Conservation (phyloP, 2,797 vertebrate genomes). For the Carapus acus region DNA sequence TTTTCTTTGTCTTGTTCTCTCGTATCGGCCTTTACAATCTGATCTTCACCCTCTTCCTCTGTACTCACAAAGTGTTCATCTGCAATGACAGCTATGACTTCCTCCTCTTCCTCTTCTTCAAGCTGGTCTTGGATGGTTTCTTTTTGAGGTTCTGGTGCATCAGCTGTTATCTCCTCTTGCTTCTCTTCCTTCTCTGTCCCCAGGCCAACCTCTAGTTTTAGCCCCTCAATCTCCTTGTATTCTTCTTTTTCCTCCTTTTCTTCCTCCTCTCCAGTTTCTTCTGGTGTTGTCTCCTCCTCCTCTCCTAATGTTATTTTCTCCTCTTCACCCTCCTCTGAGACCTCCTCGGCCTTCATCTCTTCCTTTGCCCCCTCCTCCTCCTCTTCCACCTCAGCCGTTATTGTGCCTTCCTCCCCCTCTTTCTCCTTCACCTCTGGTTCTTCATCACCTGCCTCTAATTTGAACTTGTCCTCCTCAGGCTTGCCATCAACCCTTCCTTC, state of each 20-base stretch:
- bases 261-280: not conserved
- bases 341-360: not conserved
- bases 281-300: not conserved
- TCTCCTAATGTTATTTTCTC: not conserved
- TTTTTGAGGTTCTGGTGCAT: not conserved
- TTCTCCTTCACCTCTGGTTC: not conserved
- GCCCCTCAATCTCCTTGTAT: not conserved
- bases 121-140: not conserved
- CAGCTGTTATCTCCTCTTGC: constrained; percentile 1
- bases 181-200: constrained; percentile 4
- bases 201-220: not conserved
- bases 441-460: too few species aligned
- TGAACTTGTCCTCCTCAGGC: too few species aligned
- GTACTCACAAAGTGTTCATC: constrained; percentile 3
- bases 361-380: constrained; percentile 20
- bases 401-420: constrained; percentile 6
- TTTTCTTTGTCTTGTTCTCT: constrained; percentile 11
- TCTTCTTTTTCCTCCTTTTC: not conserved
- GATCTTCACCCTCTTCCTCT: constrained; percentile 2
- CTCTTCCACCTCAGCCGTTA: constrained; percentile 1
- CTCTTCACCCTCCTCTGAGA: not conserved
- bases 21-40: not conserved
- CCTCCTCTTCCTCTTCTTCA: not conserved
- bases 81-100: not conserved
- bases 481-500: too few species aligned